Conservation (phyloP, 2,113 vertebrate species). For the Scortum barcoo region DNA sequence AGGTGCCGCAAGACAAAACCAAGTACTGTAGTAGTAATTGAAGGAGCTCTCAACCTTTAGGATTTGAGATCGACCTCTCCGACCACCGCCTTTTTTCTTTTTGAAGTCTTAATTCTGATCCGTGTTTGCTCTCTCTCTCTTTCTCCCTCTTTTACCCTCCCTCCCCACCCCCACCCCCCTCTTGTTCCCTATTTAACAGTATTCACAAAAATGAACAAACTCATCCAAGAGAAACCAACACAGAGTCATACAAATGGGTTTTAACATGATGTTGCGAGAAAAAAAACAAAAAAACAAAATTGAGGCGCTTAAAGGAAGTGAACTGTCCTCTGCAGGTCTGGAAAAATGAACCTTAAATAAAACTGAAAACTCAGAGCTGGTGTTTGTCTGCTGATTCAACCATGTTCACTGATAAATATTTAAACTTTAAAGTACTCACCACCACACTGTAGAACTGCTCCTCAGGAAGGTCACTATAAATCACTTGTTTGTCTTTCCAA, state of each 20-base stretch:
- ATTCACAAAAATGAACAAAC: slow-evolving; percentile 93
- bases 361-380: slow-evolving; percentile 93
- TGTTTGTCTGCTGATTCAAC: slow-evolving; percentile 71
- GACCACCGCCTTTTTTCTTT: slow-evolving; percentile 69
- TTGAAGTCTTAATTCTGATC: slow-evolving; percentile 88
- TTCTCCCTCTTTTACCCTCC: slow-evolving; percentile 40
- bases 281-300: slow-evolving; percentile 68
- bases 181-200: slow-evolving; percentile 90
- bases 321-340: slow-evolving; percentile 99
- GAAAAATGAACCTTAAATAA: slow-evolving; percentile 99
- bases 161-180: slow-evolving; percentile 65
- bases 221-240: slow-evolving; percentile 84
- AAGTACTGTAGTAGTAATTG: slow-evolving; percentile 71
- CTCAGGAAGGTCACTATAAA: slow-evolving; percentile 18
- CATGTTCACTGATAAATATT: slow-evolving; percentile 17
- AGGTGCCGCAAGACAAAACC: slow-evolving; percentile 70
- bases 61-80: slow-evolving; percentile 59
- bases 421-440: neutral
- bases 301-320: slow-evolving; percentile 90
- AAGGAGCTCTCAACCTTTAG: slow-evolving; percentile 64
- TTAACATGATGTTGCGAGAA: slow-evolving; percentile 81
- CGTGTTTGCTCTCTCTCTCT: slow-evolving; percentile 80
- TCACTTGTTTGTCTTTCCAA: neutral
- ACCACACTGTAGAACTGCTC: neutral
- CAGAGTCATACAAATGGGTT: slow-evolving; percentile 80